Base-by-base conservation (phyloP, 1,140 invertebrate species). In the Aleiodes sp. region DNA sequence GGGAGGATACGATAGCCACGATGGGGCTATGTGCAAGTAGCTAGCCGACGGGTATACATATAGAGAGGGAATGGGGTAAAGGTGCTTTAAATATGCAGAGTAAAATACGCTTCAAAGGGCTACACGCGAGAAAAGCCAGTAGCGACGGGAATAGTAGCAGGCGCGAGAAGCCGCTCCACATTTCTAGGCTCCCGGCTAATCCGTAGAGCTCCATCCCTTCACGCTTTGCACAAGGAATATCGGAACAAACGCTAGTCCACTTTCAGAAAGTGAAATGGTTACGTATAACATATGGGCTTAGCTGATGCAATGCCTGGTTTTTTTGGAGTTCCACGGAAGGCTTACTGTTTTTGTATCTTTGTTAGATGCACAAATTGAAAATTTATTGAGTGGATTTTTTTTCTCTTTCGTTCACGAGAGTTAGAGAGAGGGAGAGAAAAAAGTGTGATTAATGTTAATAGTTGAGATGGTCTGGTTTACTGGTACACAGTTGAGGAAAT, bases 71-170 rank as follows among this genome's bases (percentile, higher is more conserved):
- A 62, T 16, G 65, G 41, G 60, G 31, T 31, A 62, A 66, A 71
- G 70, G 67, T 63, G 70, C 72, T 75, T 77, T 77, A 80, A 79
- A 78, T 77, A 80, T 82, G 76, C 76, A 80, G 72, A 78, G 71
- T 75, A 76, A 77, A 73, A 72, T 71, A 73, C 75, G 69, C 73
- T 76, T 76, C 75, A 79, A 79, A 77, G 76, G 75, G 73, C 60
- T 59, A 63, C 37, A 73, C 76, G 71, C 56, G 65, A 73, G 70
- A 74, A 64, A 73, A 70, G 67, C 71, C 29, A 14, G 1, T 62
- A 67, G 59, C 37, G 24, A 63, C 60, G 41, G n/a, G n/a, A n/a
- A n/a, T n/a, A n/a, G 29, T 60, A 65, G 52, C 2, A 2, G 39
- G 8, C 65, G 64, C 52, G 60, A 26, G 57, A 67, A 73, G 66